Percentiles rank a stretch among this genome's conserved stretches.
These are phyloP conservation scores for Emydoidea blandingii DNA, from an alignment of 2,797 vertebrate species.

Conservation along the genomic window DNA sequence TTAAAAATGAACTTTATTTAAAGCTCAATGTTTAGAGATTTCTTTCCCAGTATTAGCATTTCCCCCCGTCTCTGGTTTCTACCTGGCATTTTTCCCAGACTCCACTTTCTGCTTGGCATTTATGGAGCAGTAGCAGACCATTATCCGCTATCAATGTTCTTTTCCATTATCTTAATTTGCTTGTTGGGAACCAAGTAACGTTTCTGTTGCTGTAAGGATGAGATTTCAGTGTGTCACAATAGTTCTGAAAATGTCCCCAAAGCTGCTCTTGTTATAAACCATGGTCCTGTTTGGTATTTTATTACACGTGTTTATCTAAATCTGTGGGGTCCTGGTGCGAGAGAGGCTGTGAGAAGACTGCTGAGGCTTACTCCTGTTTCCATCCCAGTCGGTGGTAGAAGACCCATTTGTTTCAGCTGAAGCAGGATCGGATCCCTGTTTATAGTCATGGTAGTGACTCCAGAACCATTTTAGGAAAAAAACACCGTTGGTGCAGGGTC, in stretches of 20 bases:
- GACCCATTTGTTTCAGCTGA: neutral
- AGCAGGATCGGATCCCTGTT: neutral
- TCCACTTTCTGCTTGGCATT: neutral
- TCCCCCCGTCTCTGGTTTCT: neutral
- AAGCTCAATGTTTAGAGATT: neutral
- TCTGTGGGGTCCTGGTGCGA: neutral
- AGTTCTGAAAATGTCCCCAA: neutral
- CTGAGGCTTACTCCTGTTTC: neutral
- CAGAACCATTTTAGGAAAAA: neutral
- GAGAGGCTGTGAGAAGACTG: neutral
- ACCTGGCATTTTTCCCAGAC: accelerated
- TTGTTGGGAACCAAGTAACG: neutral
- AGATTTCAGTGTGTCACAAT: neutral
- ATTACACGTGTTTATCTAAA: neutral
- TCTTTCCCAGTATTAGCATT: neutral
- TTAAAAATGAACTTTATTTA: neutral
- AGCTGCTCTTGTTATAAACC: neutral
- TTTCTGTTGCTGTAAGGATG: neutral
- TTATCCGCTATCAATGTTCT: accelerated
- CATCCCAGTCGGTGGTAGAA: neutral
- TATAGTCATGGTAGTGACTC: neutral
- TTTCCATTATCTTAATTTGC: neutral
- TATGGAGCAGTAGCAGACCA: neutral
- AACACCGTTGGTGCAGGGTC: accelerated
- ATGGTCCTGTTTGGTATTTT: neutral